These are phyloP conservation scores for Istiophorus platypterus DNA, from an alignment of 2,113 vertebrate genomes.

Conservation along the genomic window DNA sequence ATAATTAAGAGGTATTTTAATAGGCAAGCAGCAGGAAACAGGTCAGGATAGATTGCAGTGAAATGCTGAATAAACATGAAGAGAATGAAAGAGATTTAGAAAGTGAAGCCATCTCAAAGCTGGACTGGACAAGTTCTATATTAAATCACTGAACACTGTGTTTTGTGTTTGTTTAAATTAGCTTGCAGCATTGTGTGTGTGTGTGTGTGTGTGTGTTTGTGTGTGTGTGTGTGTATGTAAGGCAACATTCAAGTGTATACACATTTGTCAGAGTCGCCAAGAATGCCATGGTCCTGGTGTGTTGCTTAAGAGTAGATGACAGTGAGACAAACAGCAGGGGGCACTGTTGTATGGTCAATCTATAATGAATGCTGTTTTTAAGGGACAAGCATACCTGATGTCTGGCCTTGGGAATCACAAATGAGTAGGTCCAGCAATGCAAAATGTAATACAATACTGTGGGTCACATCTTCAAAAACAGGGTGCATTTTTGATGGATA, in stretches of 20 bases:
- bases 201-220: slow-evolving; percentile 10
- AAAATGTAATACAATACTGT: background rate
- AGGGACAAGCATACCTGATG: background rate
- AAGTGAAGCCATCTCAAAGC: slow-evolving; percentile 62
- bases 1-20: slow-evolving; percentile 83
- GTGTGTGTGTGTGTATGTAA: background rate
- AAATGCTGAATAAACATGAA: slow-evolving; percentile 79
- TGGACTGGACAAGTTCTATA: slow-evolving; percentile 37
- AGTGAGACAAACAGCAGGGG: slow-evolving; percentile 74
- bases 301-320: background rate
- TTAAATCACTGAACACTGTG: slow-evolving; percentile 56
- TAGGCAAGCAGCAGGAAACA: slow-evolving; percentile 76
- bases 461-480: slow-evolving; percentile 3
- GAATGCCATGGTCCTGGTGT: background rate
- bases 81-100: slow-evolving; percentile 67
- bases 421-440: slow-evolving; percentile 5
- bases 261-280: background rate
- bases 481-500: background rate
- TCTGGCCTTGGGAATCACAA: slow-evolving; percentile 23
- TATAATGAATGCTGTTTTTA: background rate
- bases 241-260: background rate
- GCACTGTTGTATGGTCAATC: slow-evolving; percentile 76
- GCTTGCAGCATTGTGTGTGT: background rate
- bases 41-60: slow-evolving; percentile 75
- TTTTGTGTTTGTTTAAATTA: too few species aligned